Evolutionary conservation across 2,113 vertebrate genomes (phyloP), one percentile per base, ranked within the genome.

Genomic region (Labeo rohita): DNA sequence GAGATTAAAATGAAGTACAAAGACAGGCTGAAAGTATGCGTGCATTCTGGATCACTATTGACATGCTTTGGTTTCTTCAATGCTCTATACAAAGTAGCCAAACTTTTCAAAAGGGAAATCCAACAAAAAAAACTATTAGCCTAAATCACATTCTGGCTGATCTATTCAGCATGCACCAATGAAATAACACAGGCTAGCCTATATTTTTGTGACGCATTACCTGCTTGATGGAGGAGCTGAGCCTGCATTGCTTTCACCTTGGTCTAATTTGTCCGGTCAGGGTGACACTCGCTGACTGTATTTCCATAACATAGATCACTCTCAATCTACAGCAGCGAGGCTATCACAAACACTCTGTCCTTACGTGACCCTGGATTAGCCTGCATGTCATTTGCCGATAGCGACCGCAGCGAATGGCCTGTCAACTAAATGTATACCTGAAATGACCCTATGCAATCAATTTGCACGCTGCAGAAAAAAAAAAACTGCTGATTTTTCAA

Each of bases 1-100:
- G 85, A 91, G 89, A 91, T 92, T 87, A 88, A 89, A 90, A 91
- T 90, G 56, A 91, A 92, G 89, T 85, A 86, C 90, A 86, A 89
- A 89, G 87, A 90, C 88, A 75, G 66, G 84, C 89, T 87, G 56
- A 63, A 49, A 13, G 36, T 8, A 80, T n/a, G 23, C 23, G 45
- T 21, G 47, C 63, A 13, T 70, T 70, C 47, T 50, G 45, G 28
- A 59, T 80, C 36, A 21, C 9, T 43, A 80, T 80, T 61, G 54
- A 61, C 77, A 61, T 34, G n/a, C 49, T 49, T 2, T 47, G 36
- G 54, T 23, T 3, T 63, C n/a, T 61, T 61, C 36, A 4, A 59
- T 45, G 18, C 23, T 34, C 5, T 8, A 45, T 63, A 4, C 77
- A 80, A 80, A 80, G 77, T 39, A 45, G 54, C 34, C 18, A 63